Evolutionary conservation across 2,113 vertebrate genomes (phyloP).

Genomic region (Eretmochelys imbricata): DNA sequence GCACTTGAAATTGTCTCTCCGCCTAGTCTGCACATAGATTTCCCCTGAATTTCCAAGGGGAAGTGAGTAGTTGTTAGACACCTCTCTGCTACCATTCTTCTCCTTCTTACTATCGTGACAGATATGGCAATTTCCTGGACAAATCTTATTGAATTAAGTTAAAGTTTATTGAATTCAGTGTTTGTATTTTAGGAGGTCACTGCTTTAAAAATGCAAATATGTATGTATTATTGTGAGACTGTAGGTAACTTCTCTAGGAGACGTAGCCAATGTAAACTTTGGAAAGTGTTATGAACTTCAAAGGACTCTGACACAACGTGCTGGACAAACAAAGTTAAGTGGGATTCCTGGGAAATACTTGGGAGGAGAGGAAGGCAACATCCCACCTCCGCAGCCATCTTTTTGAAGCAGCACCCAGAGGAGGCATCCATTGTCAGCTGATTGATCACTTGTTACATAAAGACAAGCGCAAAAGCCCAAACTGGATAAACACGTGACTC

Average conservation of each 20-base stretch:
- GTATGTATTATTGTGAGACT: not conserved
- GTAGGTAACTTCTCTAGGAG: not conserved
- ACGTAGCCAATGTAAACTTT: not conserved
- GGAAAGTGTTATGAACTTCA: not conserved
- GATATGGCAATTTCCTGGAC: not conserved
- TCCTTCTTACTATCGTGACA: not conserved
- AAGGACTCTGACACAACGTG: not conserved
- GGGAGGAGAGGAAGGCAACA: not conserved
- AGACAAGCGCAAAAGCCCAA: not conserved
- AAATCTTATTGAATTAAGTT: not conserved
- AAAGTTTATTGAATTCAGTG: not conserved
- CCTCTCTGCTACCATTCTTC: not conserved
- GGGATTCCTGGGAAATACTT: not conserved
- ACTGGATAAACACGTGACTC: not conserved
- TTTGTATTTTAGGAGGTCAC: not conserved
- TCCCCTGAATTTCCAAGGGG: not conserved
- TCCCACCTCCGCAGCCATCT: not conserved
- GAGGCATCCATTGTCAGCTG: not conserved
- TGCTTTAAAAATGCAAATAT: not conserved
- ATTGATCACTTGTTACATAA: not conserved
- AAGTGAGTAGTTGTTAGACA: not conserved
- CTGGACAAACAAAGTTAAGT: not conserved
- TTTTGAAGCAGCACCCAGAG: not conserved
- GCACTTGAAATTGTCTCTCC: not conserved
- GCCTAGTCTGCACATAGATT: not conserved